Evolutionary conservation across 1,140 invertebrate genomes (phyloP).

Genomic region (Zaprionus taronus): DNA sequence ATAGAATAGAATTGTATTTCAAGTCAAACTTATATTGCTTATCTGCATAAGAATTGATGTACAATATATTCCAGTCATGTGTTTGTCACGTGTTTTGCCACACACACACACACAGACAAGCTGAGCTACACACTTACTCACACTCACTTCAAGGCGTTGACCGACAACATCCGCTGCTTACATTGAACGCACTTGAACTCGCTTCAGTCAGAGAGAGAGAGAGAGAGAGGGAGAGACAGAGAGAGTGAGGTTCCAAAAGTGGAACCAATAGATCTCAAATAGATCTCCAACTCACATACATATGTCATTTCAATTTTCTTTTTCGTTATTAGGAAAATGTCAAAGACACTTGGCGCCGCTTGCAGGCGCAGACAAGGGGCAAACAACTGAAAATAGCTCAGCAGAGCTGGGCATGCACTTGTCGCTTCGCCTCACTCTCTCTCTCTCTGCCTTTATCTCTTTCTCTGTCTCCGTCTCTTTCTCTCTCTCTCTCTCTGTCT

Average conservation of each 20-base stretch:
- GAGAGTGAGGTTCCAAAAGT: neutral
- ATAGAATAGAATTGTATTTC: no score
- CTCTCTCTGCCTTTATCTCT: conserved; percentile 20
- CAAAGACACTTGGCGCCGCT: conserved; percentile 63
- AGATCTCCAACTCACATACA: conserved; percentile 32
- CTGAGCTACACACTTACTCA: conserved; percentile 10
- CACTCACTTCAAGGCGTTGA: conserved; percentile 20
- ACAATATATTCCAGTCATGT: neutral
- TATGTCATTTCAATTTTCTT: conserved; percentile 22
- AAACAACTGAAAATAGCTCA: conserved; percentile 45
- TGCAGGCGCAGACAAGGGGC: conserved; percentile 28
- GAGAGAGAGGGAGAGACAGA: neutral
- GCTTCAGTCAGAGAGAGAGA: neutral
- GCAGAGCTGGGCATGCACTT: conserved; percentile 35
- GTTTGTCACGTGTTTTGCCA: conserved; percentile 20
- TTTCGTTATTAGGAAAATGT: conserved; percentile 56
- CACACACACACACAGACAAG: conserved; percentile 14
- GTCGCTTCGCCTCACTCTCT: conserved; percentile 2
- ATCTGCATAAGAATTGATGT: neutral
- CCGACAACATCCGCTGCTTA: conserved; percentile 38
- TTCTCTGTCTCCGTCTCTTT: neutral
- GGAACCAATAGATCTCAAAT: conserved; percentile 6
- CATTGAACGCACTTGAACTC: conserved; percentile 48
- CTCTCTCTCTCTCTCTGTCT: neutral
- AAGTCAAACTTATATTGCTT: no score